Evolutionary conservation across 2,113 vertebrate genomes (phyloP).

Genomic region (Chaetorhynchus papuensis): DNA sequence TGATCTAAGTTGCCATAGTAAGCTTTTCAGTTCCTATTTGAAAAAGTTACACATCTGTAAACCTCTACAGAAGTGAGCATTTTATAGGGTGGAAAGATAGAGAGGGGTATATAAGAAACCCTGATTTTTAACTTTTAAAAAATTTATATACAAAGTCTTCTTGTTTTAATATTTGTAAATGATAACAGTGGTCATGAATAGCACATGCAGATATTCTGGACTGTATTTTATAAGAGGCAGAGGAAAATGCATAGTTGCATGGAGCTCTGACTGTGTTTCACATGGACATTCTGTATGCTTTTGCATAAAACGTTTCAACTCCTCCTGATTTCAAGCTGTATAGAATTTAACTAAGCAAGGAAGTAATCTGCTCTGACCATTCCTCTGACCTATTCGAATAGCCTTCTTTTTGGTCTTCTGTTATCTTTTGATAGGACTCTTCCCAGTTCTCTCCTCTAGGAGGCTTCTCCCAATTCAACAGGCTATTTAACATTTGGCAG

Average conservation of each 20-base stretch:
- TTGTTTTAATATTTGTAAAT: neutral
- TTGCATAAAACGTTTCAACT: neutral
- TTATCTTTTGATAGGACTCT: neutral
- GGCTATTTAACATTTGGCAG: neutral
- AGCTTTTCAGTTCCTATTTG: neutral
- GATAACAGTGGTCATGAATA: neutral
- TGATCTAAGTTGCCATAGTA: neutral
- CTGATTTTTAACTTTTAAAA: rapidly evolving
- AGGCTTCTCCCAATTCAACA: neutral
- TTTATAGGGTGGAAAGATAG: neutral
- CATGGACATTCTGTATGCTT: neutral
- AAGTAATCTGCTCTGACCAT: neutral
- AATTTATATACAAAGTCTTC: neutral
- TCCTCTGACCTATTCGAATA: neutral
- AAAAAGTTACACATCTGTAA: neutral
- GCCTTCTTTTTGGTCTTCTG: neutral
- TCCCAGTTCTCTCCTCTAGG: neutral
- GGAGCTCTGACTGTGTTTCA: neutral
- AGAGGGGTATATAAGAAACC: neutral
- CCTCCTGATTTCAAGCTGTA: neutral
- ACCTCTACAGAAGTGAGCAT: neutral
- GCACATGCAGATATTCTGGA: neutral
- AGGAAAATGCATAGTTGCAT: neutral
- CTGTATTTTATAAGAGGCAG: neutral
- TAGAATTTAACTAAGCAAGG: neutral